These are phyloP conservation scores for Phytoseiulus persimilis DNA, from an alignment of 2,888 invertebrate genomes.

Conservation along the genomic window DNA sequence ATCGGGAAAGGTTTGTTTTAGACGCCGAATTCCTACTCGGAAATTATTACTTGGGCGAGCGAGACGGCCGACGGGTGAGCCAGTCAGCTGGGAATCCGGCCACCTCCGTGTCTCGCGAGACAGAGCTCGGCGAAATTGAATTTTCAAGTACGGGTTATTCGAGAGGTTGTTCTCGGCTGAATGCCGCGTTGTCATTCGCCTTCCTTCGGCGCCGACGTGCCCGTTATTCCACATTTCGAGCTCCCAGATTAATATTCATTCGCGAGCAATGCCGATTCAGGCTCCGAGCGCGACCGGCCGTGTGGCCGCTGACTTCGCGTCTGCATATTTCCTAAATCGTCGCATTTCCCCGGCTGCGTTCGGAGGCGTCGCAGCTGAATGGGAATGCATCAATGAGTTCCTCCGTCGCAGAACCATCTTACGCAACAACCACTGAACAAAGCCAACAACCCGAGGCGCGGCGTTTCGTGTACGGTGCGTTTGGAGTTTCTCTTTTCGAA, in stretches of 20 bases:
- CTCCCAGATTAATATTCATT: neutral
- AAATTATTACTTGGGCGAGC: neutral
- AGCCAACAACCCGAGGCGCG: too few relatives aligned
- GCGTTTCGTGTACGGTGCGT: too few relatives aligned
- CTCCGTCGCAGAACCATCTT: too few relatives aligned
- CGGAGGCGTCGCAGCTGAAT: too few relatives aligned
- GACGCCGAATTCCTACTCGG: neutral
- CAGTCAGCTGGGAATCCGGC: neutral
- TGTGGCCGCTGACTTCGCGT: neutral
- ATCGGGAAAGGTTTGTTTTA: neutral
- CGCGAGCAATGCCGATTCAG: neutral
- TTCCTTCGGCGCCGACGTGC: neutral
- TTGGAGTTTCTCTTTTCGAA: too few relatives aligned
- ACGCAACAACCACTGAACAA: too few relatives aligned
- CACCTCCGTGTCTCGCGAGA: neutral
- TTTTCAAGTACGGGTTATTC: neutral
- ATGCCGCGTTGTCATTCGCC: neutral
- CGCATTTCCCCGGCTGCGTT: neutral
- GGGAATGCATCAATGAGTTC: too few relatives aligned
- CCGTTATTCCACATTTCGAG: neutral
- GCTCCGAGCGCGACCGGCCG: neutral
- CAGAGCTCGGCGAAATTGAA: neutral
- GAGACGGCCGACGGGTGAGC: neutral
- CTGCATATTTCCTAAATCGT: neutral
- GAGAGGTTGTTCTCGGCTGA: neutral